phyloP scores from a whole-genome alignment of 2,797 vertebrate genomes.

The Hydrolagus colliei region DNA sequence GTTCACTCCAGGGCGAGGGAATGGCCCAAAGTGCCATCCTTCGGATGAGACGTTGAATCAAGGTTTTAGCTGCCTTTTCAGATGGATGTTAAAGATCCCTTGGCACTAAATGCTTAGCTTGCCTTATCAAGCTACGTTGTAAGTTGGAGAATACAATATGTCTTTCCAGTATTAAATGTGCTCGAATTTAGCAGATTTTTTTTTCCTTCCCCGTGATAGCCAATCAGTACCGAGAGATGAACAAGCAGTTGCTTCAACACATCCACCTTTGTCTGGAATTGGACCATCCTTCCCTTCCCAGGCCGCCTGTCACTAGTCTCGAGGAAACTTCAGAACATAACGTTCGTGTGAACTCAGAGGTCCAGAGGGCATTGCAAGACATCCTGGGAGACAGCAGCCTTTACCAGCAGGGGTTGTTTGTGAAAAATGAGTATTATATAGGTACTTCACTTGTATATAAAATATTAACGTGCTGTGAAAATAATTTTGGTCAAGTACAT shows the following conservation, averaged over 20 bases:
- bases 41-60: no score
- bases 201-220: constrained; percentile 44
- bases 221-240: constrained; percentile 34
- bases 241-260: constrained; percentile 51
- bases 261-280: constrained; percentile 69
- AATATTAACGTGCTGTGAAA: not conserved
- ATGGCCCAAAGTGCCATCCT: no score
- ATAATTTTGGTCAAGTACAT: no score
- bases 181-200: not conserved
- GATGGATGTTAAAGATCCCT: no score
- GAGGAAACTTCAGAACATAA: not conserved
- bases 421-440: constrained; percentile 56
- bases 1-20: no score
- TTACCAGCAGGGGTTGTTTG: constrained; percentile 46
- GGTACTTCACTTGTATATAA: constrained; percentile 47
- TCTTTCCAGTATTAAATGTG: not conserved
- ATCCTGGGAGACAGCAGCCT: constrained; percentile 50
- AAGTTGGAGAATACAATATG: not conserved
- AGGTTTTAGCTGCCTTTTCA: no score
- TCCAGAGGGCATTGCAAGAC: constrained; percentile 42
- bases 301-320: constrained; percentile 34
- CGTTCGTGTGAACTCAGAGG: constrained; percentile 30
- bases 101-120: not conserved
- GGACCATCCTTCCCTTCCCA: constrained; percentile 53
- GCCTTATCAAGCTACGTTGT: no score